Evolutionary conservation across 2,113 vertebrate genomes (phyloP).

Genomic region (Gymnorhina tibicen): DNA sequence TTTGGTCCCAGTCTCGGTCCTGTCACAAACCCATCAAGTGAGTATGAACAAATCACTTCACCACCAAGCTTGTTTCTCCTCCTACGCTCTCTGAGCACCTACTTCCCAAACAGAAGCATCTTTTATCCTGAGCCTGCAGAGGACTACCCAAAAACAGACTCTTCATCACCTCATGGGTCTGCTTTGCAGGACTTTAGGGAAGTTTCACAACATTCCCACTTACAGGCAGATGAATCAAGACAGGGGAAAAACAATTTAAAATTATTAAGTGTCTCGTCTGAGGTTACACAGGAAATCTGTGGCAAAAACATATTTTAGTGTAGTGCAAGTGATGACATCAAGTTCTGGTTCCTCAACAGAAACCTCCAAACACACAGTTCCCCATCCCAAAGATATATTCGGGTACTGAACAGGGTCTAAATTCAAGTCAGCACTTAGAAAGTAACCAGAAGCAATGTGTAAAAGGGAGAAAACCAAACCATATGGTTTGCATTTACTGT

Average conservation of each 20-base stretch:
- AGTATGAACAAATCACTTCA: not conserved
- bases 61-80: not conserved
- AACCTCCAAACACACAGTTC: slow-evolving; percentile 4
- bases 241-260: not conserved
- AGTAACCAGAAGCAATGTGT: slow-evolving; percentile 43
- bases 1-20: not conserved
- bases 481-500: slow-evolving; percentile 71
- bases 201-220: not conserved
- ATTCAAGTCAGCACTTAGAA: slow-evolving; percentile 49
- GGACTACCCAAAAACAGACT: not conserved
- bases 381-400: slow-evolving; percentile 42
- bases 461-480: not conserved
- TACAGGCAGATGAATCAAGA: not conserved
- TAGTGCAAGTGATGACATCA: slow-evolving; percentile 7
- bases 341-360: slow-evolving; percentile 18
- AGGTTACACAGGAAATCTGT: slow-evolving; percentile 6
- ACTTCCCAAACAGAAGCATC: not conserved
- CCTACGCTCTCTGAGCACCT: not conserved
- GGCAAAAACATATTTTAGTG: not conserved
- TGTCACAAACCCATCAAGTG: not conserved
- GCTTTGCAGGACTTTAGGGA: not conserved
- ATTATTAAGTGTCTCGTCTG: not conserved
- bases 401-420: slow-evolving; percentile 25
- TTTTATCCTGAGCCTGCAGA: not conserved
- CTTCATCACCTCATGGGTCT: rapidly evolving